These are phyloP conservation scores for Anticlea derivata DNA, from an alignment of 2,888 invertebrate genomes.

Conservation along the genomic window DNA sequence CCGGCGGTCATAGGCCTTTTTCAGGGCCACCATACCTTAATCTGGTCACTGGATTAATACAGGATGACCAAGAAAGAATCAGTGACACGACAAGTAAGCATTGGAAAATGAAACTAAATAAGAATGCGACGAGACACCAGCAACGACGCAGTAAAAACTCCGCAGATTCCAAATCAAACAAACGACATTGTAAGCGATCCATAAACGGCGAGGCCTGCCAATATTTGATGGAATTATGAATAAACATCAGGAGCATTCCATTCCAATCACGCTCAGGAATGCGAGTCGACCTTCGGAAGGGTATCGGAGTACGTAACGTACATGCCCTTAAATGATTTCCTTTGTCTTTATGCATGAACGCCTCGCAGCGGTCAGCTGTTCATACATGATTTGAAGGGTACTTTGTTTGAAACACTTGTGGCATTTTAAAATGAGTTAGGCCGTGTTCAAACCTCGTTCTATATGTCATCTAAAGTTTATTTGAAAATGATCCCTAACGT, in stretches of 20 bases:
- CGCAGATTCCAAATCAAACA: slow-evolving; percentile 36
- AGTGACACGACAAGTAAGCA: too few species aligned
- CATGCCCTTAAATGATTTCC: slow-evolving; percentile 48
- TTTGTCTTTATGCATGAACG: slow-evolving; percentile 49
- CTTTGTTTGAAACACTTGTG: background rate
- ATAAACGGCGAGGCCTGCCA: slow-evolving; percentile 29
- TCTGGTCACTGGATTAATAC: too few species aligned
- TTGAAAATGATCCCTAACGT: too few species aligned
- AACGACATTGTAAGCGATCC: slow-evolving; percentile 40
- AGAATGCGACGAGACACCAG: slow-evolving; percentile 7
- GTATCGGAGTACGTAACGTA: slow-evolving; percentile 33
- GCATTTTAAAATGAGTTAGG: too few species aligned
- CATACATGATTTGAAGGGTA: slow-evolving; percentile 3
- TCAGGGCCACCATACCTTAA: too few species aligned
- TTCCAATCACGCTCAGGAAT: slow-evolving; percentile 47
- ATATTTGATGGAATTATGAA: slow-evolving; percentile 39
- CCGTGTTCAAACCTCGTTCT: too few species aligned
- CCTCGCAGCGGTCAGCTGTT: slow-evolving; percentile 19
- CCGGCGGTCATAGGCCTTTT: too few species aligned
- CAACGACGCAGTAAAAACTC: slow-evolving; percentile 25
- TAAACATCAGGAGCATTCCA: slow-evolving; percentile 28
- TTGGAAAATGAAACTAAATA: background rate
- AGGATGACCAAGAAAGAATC: too few species aligned
- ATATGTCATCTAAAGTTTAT: too few species aligned
- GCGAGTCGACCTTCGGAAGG: slow-evolving; percentile 54